phyloP scores from a whole-genome alignment of 2,797 vertebrate species.

The Spea hammondii region DNA sequence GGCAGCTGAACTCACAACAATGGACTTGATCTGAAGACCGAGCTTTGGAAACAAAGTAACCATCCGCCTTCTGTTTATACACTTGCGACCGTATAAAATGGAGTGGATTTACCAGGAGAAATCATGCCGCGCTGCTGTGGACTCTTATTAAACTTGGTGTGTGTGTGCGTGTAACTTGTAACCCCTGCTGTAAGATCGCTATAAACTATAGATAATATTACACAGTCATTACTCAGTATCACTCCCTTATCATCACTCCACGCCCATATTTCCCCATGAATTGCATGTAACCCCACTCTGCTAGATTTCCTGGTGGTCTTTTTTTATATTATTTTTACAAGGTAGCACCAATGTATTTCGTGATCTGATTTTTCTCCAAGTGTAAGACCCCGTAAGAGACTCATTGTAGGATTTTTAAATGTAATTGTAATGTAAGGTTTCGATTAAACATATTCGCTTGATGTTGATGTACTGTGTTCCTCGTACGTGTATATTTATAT shows the following conservation, averaged over 20 bases:
- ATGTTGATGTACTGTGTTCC: too few species aligned
- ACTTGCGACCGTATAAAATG: neutral
- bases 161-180: neutral
- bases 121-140: neutral
- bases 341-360: slow-evolving; percentile 22
- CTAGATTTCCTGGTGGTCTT: slow-evolving; percentile 6
- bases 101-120: neutral
- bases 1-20: slow-evolving; percentile 62
- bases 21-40: slow-evolving; percentile 69
- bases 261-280: slow-evolving; percentile 36
- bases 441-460: too few species aligned
- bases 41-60: slow-evolving; percentile 52
- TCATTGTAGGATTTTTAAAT: too few species aligned
- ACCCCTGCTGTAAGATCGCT: slow-evolving; percentile 9
- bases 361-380: slow-evolving; percentile 8
- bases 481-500: neutral
- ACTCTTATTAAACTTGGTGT: slow-evolving; percentile 6
- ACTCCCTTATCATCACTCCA: slow-evolving; percentile 10
- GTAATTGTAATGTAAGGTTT: too few species aligned
- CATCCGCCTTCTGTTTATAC: slow-evolving; percentile 47
- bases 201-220: slow-evolving; percentile 17
- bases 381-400: too few species aligned
- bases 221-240: neutral
- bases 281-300: slow-evolving; percentile 10
- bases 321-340: slow-evolving; percentile 36